Evolutionary conservation across 2,797 vertebrate species (phyloP).

Genomic region (Odontamblyopus lacepedii): DNA sequence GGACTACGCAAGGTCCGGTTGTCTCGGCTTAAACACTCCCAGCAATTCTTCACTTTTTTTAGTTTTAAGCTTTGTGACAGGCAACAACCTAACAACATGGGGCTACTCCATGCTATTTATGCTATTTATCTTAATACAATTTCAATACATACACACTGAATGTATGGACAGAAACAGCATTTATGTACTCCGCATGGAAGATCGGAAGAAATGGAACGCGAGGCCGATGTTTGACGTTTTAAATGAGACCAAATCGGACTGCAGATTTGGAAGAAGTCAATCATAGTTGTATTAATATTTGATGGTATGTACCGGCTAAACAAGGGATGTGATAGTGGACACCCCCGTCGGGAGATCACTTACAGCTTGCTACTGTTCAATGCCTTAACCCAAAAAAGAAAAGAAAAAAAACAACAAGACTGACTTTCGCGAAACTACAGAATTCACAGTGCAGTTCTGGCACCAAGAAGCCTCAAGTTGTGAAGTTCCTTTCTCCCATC

Average conservation of each 20-base stretch:
- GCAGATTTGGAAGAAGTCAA: constrained; percentile 17
- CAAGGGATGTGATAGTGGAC: constrained; percentile 36
- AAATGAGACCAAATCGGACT: constrained; percentile 50
- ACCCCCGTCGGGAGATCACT: constrained; percentile 40
- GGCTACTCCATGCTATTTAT: constrained; percentile 61
- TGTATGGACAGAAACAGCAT: constrained; percentile 69
- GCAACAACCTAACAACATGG: constrained; percentile 43
- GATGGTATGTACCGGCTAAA: constrained; percentile 30
- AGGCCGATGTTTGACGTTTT: constrained; percentile 31
- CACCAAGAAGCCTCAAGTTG: constrained; percentile 32
- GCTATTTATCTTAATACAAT: constrained; percentile 70
- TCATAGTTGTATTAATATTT: constrained; percentile 31
- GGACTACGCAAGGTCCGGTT: constrained; percentile 5
- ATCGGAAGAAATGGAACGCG: constrained; percentile 19
- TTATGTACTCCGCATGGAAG: constrained; percentile 60
- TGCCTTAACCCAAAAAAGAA: constrained; percentile 76
- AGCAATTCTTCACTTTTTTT: constrained; percentile 43
- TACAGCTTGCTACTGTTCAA: constrained; percentile 68
- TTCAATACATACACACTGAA: constrained; percentile 74
- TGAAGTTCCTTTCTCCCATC: constrained; percentile 30
- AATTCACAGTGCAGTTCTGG: constrained; percentile 13
- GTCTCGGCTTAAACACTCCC: constrained; percentile 66
- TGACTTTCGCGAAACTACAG: constrained; percentile 29
- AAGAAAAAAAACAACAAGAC: constrained; percentile 18
- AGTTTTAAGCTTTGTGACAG: constrained; percentile 47